Conservation (phyloP, 2,797 vertebrate species). For the Coranthus polyacanthus region DNA sequence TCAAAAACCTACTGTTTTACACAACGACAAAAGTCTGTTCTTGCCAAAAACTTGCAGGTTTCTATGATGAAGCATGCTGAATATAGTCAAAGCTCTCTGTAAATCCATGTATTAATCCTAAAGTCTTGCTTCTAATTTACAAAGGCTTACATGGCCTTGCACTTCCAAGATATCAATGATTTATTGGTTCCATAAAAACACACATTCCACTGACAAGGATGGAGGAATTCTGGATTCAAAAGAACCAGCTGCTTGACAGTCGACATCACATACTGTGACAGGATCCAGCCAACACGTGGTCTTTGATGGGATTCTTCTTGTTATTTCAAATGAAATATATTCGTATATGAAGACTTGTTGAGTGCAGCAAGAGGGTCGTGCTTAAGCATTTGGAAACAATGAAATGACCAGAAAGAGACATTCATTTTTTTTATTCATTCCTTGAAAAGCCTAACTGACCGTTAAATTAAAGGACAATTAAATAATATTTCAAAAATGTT, state of each 20-base stretch:
- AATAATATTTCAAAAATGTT: too few relatives aligned
- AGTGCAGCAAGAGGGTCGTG: too few relatives aligned
- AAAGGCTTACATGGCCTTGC: slow-evolving; percentile 41
- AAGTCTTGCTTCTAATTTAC: slow-evolving; percentile 34
- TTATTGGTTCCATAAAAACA: slow-evolving; percentile 25
- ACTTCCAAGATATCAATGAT: slow-evolving; percentile 46
- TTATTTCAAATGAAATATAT: background rate
- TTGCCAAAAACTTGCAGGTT: background rate
- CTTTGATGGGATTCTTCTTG: background rate
- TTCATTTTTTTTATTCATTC: too few relatives aligned
- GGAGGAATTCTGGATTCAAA: background rate
- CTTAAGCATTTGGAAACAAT: too few relatives aligned
- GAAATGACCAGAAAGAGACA: too few relatives aligned
- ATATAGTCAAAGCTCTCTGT: background rate
- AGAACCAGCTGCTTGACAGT: background rate
- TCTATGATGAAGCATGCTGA: background rate
- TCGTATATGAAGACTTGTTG: too few relatives aligned
- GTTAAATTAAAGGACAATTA: too few relatives aligned
- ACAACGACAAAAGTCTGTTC: background rate
- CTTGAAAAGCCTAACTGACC: too few relatives aligned
- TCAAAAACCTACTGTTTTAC: background rate
- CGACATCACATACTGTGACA: background rate
- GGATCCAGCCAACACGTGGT: background rate
- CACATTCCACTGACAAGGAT: background rate
- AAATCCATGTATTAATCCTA: slow-evolving; percentile 30